Percentiles rank a stretch among this genome's conserved stretches.
These are phyloP conservation scores for Cerceris rybyensis DNA, from an alignment of 2,888 invertebrate genomes.

Conservation along the genomic window DNA sequence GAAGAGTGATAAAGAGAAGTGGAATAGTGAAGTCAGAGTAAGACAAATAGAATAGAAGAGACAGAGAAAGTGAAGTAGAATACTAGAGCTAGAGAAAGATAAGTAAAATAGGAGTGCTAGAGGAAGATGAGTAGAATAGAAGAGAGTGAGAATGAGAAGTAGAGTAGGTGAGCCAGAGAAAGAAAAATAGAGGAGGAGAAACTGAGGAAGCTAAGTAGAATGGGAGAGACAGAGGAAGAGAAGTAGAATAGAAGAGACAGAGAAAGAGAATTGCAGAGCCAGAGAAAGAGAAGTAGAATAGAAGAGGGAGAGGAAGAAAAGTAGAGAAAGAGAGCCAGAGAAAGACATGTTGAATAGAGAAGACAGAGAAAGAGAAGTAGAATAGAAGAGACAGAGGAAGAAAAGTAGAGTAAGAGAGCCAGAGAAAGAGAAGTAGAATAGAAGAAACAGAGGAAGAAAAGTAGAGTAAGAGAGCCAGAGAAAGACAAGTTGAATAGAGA, in stretches of 20 bases:
- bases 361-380: constrained; percentile 10
- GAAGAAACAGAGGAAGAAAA: neutral
- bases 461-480: neutral
- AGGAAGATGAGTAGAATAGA: neutral
- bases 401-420: neutral
- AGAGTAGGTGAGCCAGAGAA: constrained; percentile 11
- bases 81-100: neutral
- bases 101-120: neutral
- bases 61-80: neutral
- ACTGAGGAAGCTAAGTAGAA: neutral
- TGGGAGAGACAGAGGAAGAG: constrained; percentile 3
- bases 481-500: neutral
- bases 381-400: neutral
- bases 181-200: neutral
- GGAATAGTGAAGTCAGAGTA: constrained; percentile 1
- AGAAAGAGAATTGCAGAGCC: constrained; percentile 4
- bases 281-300: no score
- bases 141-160: neutral
- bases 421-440: neutral
- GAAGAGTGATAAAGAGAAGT: neutral
- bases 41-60: neutral
- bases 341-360: neutral
- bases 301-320: neutral
- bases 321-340: constrained; percentile 7
- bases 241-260: constrained; percentile 3